A percentile compares a stretch with the other conserved stretches of the same genome.
Conservation (phyloP, 1,140 invertebrate species). For the Tetragnatha versicolor region DNA sequence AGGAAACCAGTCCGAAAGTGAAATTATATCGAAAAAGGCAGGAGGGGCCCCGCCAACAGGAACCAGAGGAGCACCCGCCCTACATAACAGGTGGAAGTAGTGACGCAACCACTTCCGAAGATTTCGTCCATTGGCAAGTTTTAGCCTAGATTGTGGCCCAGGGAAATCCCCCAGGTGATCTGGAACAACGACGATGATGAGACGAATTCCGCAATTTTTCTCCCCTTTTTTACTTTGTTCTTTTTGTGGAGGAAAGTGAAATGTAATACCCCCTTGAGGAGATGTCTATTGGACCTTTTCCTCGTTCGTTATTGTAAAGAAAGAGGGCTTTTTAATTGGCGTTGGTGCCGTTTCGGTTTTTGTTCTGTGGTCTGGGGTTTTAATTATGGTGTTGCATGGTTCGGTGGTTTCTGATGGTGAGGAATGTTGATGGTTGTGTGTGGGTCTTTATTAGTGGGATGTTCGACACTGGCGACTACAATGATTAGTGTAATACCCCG, state of each 20-base stretch:
- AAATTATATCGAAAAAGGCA: conserved; percentile 43
- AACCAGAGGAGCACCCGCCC: conserved; percentile 31
- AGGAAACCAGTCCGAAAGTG: conserved; percentile 35
- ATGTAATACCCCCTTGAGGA: background rate
- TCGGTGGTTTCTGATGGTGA: too few species aligned
- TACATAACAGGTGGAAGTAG: conserved; percentile 12
- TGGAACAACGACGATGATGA: too few species aligned
- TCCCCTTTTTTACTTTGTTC: background rate
- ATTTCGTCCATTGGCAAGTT: conserved; percentile 38
- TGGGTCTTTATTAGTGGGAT: too few species aligned
- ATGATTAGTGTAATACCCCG: too few species aligned
- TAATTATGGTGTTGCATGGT: too few species aligned
- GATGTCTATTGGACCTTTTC: background rate
- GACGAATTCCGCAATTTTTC: background rate
- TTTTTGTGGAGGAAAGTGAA: conserved; percentile 5
- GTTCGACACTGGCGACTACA: too few species aligned
- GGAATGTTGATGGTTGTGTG: too few species aligned
- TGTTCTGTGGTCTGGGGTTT: too few species aligned
- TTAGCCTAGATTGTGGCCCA: conserved; percentile 40
- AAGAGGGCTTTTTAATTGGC: too few species aligned
- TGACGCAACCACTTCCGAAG: conserved; percentile 23
- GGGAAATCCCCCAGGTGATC: conserved; percentile 20
- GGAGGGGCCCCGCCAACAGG: conserved; percentile 36
- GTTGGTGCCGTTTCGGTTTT: too few species aligned
- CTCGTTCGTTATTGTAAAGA: too few species aligned